These are phyloP conservation scores for Hydrozoanthus tunicans DNA, from an alignment of 64 coral and sea anemone species.

Conservation along the genomic window DNA sequence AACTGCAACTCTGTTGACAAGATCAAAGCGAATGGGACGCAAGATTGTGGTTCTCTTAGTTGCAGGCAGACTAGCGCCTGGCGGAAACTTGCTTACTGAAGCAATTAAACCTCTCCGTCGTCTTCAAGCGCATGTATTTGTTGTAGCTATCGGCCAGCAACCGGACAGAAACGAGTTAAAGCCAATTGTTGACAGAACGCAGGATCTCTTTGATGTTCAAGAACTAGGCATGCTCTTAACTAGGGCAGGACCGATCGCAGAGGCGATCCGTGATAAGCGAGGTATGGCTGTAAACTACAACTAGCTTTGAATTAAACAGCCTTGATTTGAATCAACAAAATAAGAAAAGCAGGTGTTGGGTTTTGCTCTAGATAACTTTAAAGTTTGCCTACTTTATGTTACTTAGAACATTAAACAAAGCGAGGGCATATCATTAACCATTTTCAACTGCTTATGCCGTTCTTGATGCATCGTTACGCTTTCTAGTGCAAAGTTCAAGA, in stretches of 20 bases:
- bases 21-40: slow-evolving; percentile 29
- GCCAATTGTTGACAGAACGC: slow-evolving; percentile 20
- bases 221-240: slow-evolving; percentile 25
- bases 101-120: slow-evolving; percentile 38
- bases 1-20: slow-evolving; percentile 49
- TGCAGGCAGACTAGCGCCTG: slow-evolving; percentile 29
- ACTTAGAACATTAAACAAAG: too few relatives aligned
- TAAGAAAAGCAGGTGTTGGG: too few relatives aligned
- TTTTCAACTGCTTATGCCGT: too few relatives aligned
- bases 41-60: slow-evolving; percentile 67
- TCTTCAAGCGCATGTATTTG: slow-evolving; percentile 49
- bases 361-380: too few relatives aligned
- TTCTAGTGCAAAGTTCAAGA: too few relatives aligned
- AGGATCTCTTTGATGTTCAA: slow-evolving; percentile 51
- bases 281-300: not conserved
- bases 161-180: slow-evolving; percentile 14
- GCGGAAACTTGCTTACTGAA: not conserved
- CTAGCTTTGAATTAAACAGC: too few relatives aligned
- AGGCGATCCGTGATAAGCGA: slow-evolving; percentile 31
- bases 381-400: too few relatives aligned
- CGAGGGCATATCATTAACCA: too few relatives aligned
- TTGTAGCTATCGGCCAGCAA: slow-evolving; percentile 50
- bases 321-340: too few relatives aligned
- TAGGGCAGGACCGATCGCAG: slow-evolving; percentile 5
- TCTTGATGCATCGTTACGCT: too few relatives aligned